These are phyloP conservation scores for Ptilonorhynchus violaceus DNA, from an alignment of 2,113 vertebrate genomes.

Conservation along the genomic window DNA sequence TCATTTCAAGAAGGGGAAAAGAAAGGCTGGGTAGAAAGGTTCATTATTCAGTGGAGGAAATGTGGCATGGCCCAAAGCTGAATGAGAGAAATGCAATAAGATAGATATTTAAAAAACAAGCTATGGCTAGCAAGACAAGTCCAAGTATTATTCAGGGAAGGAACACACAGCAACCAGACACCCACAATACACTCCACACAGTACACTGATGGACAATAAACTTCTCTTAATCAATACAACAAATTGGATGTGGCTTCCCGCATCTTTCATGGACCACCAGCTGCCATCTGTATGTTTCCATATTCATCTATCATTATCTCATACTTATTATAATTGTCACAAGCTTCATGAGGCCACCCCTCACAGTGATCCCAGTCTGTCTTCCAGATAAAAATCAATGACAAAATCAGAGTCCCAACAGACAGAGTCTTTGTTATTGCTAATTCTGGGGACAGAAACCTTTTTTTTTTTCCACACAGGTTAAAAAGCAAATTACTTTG, in stretches of 20 bases:
- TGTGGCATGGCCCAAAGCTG: neutral
- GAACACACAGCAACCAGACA: neutral
- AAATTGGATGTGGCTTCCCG: neutral
- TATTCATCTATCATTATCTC: conserved; percentile 1
- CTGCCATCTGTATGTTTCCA: neutral
- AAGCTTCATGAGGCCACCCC: neutral
- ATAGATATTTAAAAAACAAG: neutral
- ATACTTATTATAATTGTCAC: neutral
- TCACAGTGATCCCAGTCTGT: neutral
- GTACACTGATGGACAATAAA: neutral
- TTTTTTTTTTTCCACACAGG: neutral
- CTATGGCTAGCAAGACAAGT: neutral
- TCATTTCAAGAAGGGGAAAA: neutral
- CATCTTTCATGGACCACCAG: conserved; percentile 1
- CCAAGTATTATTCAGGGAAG: neutral
- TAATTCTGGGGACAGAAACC: neutral
- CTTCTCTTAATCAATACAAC: neutral
- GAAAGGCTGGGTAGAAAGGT: neutral
- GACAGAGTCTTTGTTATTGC: neutral
- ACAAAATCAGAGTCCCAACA: neutral
- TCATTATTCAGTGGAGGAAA: neutral
- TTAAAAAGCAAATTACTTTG: neutral
- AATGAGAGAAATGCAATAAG: neutral
- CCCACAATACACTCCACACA: accelerated
- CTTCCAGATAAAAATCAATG: neutral